Evolutionary conservation across 2,888 invertebrate genomes (phyloP).

Genomic region (Dexiosoma caninum): DNA sequence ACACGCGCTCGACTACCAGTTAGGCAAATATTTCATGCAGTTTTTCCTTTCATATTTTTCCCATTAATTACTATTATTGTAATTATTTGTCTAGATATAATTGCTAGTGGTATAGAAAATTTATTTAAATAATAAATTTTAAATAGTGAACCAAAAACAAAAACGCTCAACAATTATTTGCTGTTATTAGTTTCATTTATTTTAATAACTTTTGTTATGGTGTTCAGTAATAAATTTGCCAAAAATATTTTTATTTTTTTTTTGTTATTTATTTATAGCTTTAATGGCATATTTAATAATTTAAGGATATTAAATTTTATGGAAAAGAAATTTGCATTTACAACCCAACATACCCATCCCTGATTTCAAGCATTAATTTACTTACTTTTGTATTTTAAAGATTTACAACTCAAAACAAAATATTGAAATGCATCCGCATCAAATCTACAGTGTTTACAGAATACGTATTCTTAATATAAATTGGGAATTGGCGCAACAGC

Average conservation of each 20-base stretch:
- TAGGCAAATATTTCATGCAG: background rate
- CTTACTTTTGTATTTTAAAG: too few relatives aligned
- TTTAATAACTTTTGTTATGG: slow-evolving; percentile 8
- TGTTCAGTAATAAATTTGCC: background rate
- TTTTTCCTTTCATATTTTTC: background rate
- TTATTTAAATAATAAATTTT: slow-evolving; percentile 8
- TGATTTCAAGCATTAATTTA: too few relatives aligned
- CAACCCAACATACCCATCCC: too few relatives aligned
- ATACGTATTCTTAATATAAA: too few relatives aligned
- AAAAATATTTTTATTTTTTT: too few relatives aligned
- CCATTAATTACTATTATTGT: slow-evolving; percentile 17
- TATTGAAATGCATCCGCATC: too few relatives aligned
- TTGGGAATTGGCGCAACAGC: too few relatives aligned
- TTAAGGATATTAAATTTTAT: background rate
- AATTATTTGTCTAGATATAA: slow-evolving; percentile 16
- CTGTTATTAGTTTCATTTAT: slow-evolving; percentile 23
- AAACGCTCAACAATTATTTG: slow-evolving; percentile 9
- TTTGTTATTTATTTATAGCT: too few relatives aligned
- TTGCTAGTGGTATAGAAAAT: background rate
- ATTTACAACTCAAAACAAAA: too few relatives aligned
- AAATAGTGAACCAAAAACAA: slow-evolving; percentile 8
- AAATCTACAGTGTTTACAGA: too few relatives aligned
- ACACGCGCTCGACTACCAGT: background rate
- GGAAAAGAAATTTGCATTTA: background rate
- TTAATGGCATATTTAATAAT: too few relatives aligned